Conservation (phyloP, 2,888 invertebrate species). For the Hypselothyrea guttata region DNA sequence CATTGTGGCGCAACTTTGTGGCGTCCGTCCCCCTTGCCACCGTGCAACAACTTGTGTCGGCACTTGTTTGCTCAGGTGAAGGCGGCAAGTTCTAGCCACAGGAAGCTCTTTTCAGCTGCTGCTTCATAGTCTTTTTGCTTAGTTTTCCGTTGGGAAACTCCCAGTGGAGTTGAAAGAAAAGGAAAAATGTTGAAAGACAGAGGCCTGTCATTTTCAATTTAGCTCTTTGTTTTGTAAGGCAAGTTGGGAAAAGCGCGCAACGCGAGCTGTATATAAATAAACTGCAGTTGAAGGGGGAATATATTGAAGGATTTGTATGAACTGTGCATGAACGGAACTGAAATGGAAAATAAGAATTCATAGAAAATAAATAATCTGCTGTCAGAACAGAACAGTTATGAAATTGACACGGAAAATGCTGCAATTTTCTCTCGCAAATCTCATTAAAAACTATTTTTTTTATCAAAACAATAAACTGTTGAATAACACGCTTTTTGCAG, state of each 20-base stretch:
- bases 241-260: conserved; percentile 5
- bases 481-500: too few species aligned
- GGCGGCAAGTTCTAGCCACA: conserved; percentile 13
- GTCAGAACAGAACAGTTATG: too few species aligned
- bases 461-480: too few species aligned
- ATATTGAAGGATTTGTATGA: too few species aligned
- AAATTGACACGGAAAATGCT: too few species aligned
- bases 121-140: background rate
- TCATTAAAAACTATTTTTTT: too few species aligned
- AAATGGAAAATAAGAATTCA: too few species aligned
- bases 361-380: too few species aligned
- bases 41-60: background rate
- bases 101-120: conserved; percentile 1
- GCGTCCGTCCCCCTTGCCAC: conserved; percentile 2
- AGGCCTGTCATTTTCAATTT: conserved; percentile 54
- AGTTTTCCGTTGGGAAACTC: background rate
- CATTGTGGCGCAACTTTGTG: conserved; percentile 19
- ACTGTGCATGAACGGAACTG: too few species aligned
- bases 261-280: background rate
- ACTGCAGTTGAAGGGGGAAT: background rate
- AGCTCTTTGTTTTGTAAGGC: conserved; percentile 23
- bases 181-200: conserved; percentile 20
- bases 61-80: conserved; percentile 39
- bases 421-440: too few species aligned
- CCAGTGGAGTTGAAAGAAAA: conserved; percentile 13